Evolutionary conservation across 2,888 invertebrate genomes (phyloP).

Genomic region (Leucophenga maculata): DNA sequence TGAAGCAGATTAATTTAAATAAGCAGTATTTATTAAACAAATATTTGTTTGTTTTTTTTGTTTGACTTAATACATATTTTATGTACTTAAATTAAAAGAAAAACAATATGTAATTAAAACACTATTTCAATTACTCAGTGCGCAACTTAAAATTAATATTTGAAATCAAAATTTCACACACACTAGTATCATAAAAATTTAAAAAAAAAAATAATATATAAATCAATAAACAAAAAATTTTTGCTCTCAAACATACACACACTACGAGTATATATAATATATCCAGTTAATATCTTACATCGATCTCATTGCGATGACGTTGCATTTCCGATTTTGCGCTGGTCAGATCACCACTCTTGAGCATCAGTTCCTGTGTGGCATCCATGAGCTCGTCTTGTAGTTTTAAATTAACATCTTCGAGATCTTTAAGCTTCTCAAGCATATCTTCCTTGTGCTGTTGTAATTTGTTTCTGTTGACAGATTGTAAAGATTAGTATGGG

Average conservation of each 20-base stretch:
- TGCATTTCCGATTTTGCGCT: conserved; percentile 74
- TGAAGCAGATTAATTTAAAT: conserved; percentile 1
- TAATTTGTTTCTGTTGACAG: conserved; percentile 67
- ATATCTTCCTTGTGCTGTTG: conserved; percentile 72
- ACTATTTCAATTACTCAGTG: conserved; percentile 12
- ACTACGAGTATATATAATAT: not conserved
- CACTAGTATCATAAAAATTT: not conserved
- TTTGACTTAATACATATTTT: not conserved
- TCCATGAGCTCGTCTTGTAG: conserved; percentile 75
- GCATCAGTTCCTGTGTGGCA: conserved; percentile 73
- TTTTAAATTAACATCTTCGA: conserved; percentile 75
- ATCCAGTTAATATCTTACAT: conserved; percentile 72
- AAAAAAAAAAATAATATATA: not conserved
- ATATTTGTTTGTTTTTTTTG: not conserved
- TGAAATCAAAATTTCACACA: conserved; percentile 11
- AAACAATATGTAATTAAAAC: conserved; percentile 1
- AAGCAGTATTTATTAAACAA: conserved; percentile 20
- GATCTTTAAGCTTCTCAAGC: conserved; percentile 74
- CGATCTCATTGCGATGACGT: conserved; percentile 75
- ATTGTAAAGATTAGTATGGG: too few relatives aligned
- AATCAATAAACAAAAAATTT: not conserved
- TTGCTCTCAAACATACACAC: conserved; percentile 5
- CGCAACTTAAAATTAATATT: conserved; percentile 21
- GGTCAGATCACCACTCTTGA: conserved; percentile 74
- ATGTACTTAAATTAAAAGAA: conserved; percentile 2